Evolutionary conservation across 2,888 invertebrate genomes (phyloP), one percentile per base, ranked within the genome.

Genomic region (Odontothrips loti): DNA sequence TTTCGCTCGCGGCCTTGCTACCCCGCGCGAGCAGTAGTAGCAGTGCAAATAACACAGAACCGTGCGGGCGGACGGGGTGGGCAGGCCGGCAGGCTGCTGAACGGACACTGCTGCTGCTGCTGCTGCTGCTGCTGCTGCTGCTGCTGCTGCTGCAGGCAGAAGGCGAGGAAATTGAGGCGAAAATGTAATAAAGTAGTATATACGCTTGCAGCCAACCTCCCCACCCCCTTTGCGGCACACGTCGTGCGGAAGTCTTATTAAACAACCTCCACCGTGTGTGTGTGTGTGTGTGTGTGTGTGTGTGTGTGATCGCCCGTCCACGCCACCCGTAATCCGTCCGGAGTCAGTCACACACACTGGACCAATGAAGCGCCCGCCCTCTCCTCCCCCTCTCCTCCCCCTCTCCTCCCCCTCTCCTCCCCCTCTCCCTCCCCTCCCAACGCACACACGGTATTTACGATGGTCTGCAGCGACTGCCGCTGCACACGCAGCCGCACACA

Each of bases 281-380:
- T 6, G 34, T 43, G 34, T 43, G 34, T 17, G 58, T 58, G 58
- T 15, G 58, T 11, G 15, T 58, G 58, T 2, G 15, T 2, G 17
- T 58, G 58, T 58, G 58, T n/a, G 51, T 2, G 58, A 8, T 11
- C 58, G 58, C 17, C 58, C 6, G 20, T 15, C 58, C 15, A 17
- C 58, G 58, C 23, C 23, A 23, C 23, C 27, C n/a, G 68, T 75
- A 75, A 75, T 75, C 68, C 68, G 68, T 75, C 68, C 23, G 68
- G 27, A 75, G 68, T 75, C 68, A 75, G 68, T 27, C 23, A 27
- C 11, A 27, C 11, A 51, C 15, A 20, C 51, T 20, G 58, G 58
- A 58, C 58, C 58, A 8, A 58, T 17, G 8, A n/a, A 2, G 51
- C 51, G 51, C 51, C 15, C 51, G 6, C 10, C 20, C 51, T 10